Evolutionary conservation across 2,113 vertebrate species (phyloP), one percentile per base, ranked within the genome.

Genomic region (Progne subis): DNA sequence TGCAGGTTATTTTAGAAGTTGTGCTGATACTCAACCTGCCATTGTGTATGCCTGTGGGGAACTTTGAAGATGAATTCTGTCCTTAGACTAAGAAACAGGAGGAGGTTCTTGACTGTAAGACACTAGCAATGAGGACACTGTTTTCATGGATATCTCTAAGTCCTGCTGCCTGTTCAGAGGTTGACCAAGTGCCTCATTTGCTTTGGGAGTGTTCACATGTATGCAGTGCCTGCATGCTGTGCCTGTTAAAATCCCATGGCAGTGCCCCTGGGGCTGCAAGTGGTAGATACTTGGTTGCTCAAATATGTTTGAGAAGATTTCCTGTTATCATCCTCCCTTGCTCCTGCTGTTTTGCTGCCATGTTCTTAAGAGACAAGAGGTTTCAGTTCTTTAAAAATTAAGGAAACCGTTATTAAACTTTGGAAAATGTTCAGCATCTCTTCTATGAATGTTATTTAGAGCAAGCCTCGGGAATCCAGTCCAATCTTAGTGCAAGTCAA

Each of bases 221-320:
- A 18, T 16, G 47, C 16, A 69, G 18, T 44, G 17, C 17, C 46
- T 60, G 63, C 28, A 24, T 9, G 20, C 20, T 78, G 21, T 67
- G 44, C 65, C 32, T 82, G 41, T 79, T 82, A 87, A 87, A 95
- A 92, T 87, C 49, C 53, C 39, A 64, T 43, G 74, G 57, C 77
- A 86, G 34, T 67, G 68, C 13, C 46, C 34, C 59, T 77, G 79
- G 47, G 50, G n/a, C 81, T 95, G 82, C 70, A 87, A 85, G 25
- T 88, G 46, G n/a, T 29, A 96, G 90, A 95, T 94, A 95, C 18
- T 49, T 77, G 44, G 67, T 85, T 65, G 82, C n/a, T 77, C 39
- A 95, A 95, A 85, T 82, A 90, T 83, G 92, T 94, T 90, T 77
- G 50, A 95, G 67, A 88, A 93, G 94, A 96, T 93, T 91, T 92